Percentiles rank a stretch among this genome's conserved stretches.
phyloP scores from a whole-genome alignment of 2,888 invertebrate species.

The Fabriciana adippe region DNA sequence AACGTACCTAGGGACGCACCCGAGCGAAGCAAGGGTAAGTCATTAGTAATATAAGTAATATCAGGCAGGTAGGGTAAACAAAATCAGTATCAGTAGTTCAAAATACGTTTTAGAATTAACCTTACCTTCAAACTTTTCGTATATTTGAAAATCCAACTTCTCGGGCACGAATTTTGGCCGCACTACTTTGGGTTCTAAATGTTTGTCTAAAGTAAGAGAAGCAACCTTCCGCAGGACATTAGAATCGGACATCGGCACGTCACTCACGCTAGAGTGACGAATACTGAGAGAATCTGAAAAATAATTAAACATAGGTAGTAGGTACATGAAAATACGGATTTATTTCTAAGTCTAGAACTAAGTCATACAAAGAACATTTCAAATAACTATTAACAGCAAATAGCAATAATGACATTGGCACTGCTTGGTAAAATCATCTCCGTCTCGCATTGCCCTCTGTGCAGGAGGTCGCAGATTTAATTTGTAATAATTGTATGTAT shows the following conservation, averaged over 20 bases:
- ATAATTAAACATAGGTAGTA: not conserved
- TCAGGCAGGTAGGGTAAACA: too few species aligned
- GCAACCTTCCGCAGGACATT: slow-evolving; percentile 92
- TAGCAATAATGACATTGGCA: too few species aligned
- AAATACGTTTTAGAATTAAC: not conserved
- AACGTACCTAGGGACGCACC: too few species aligned
- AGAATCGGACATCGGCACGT: slow-evolving; percentile 79
- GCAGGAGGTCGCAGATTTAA: too few species aligned
- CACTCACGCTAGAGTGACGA: slow-evolving; percentile 78
- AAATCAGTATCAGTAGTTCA: not conserved
- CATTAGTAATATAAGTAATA: too few species aligned
- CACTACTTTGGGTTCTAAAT: slow-evolving; percentile 85
- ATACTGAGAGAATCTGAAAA: slow-evolving; percentile 57
- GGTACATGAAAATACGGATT: not conserved
- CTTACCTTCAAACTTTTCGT: slow-evolving; percentile 96
- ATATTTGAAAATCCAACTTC: slow-evolving; percentile 92
- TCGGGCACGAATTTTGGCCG: slow-evolving; percentile 91
- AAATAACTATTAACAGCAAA: too few species aligned
- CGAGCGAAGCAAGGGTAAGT: too few species aligned
- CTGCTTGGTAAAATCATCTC: too few species aligned
- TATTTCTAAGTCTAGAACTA: too few species aligned
- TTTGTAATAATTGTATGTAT: too few species aligned
- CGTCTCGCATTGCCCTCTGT: too few species aligned
- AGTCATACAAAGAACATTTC: too few species aligned
- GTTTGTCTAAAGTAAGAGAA: slow-evolving; percentile 89